Conservation (phyloP, 2,113 vertebrate species). For the Tringa solitaria region DNA sequence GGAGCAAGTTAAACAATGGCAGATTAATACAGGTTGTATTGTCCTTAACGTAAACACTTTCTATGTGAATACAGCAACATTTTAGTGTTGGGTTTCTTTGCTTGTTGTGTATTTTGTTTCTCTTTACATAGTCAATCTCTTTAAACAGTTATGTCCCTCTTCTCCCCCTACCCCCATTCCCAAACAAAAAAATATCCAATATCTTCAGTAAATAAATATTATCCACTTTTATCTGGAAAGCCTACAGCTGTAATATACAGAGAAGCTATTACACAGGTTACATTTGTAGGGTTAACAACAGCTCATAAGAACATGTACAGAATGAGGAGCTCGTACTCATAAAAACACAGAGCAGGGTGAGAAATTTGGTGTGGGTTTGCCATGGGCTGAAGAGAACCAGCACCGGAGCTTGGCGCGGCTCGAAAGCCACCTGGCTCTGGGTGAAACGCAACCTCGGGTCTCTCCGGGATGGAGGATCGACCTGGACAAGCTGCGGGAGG, state of each 20-base stretch:
- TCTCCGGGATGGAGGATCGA: neutral
- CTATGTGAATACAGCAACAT: conserved; percentile 29
- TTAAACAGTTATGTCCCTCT: conserved; percentile 33
- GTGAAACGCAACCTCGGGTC: neutral
- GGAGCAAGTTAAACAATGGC: conserved; percentile 69
- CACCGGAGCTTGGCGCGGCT: neutral
- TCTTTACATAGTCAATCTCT: conserved; percentile 42
- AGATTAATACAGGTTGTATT: conserved; percentile 13
- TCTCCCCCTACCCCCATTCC: conserved; percentile 47
- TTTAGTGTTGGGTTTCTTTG: conserved; percentile 51
- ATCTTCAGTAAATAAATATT: conserved; percentile 71
- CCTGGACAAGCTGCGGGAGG: neutral
- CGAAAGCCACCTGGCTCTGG: neutral
- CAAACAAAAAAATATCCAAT: conserved; percentile 62
- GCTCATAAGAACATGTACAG: neutral
- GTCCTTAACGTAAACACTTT: conserved; percentile 5
- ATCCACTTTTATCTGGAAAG: conserved; percentile 58
- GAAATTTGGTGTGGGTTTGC: neutral
- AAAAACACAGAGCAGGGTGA: conserved; percentile 29
- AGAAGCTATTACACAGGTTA: conserved; percentile 27
- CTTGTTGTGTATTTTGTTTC: conserved; percentile 12
- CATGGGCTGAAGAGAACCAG: neutral
- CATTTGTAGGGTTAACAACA: neutral
- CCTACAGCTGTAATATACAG: conserved; percentile 54
- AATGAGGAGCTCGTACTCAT: conserved; percentile 10